Conservation (phyloP, 2,888 invertebrate species). For the Quadroppia sp. region DNA sequence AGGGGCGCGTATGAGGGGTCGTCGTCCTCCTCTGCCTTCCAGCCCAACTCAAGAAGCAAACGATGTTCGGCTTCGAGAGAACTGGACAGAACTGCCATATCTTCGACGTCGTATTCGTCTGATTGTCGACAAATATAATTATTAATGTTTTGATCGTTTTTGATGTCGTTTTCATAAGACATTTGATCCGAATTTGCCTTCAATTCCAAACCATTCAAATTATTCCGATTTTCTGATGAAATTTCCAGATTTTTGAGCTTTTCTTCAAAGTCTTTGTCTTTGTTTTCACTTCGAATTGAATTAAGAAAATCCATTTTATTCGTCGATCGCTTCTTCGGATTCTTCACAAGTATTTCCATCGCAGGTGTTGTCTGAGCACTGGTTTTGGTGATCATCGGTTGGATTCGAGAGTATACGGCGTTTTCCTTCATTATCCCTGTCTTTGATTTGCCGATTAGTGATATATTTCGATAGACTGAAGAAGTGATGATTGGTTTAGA, state of each 20-base stretch:
- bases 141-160: slow-evolving; percentile 23
- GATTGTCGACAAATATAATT: background rate
- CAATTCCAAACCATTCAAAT: slow-evolving; percentile 7
- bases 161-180: slow-evolving; percentile 28
- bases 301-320: slow-evolving; percentile 53
- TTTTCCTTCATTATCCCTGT: slow-evolving; percentile 8
- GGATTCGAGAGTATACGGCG: background rate
- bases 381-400: slow-evolving; percentile 40
- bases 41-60: slow-evolving; percentile 54
- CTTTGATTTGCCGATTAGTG: slow-evolving; percentile 11
- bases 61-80: slow-evolving; percentile 53
- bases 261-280: slow-evolving; percentile 24
- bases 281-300: slow-evolving; percentile 50
- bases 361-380: slow-evolving; percentile 48
- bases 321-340: slow-evolving; percentile 51
- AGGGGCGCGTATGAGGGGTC: slow-evolving; percentile 53
- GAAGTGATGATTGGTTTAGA: background rate
- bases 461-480: background rate
- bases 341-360: slow-evolving; percentile 53
- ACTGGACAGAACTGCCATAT: slow-evolving; percentile 50
- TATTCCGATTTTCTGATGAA: background rate
- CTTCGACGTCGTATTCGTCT: slow-evolving; percentile 27
- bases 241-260: background rate
- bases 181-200: slow-evolving; percentile 39
- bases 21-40: slow-evolving; percentile 52